Evolutionary conservation across 2,113 vertebrate species (phyloP).

Genomic region (Eublepharis macularius): DNA sequence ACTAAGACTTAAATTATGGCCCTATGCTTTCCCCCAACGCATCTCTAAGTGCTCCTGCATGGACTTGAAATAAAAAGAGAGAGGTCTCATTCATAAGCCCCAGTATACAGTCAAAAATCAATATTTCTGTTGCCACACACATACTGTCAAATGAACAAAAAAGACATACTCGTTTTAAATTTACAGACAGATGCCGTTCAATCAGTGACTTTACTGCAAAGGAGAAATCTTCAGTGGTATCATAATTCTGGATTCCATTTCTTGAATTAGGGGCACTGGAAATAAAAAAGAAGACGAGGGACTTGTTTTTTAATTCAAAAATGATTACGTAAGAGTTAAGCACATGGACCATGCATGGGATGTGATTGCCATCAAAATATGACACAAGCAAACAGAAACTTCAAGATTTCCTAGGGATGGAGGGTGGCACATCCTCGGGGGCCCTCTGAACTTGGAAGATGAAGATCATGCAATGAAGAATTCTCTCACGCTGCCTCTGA

Average conservation of each 20-base stretch:
- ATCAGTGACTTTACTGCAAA: slow-evolving; percentile 80
- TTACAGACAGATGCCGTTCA: slow-evolving; percentile 62
- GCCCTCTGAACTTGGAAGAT: neutral
- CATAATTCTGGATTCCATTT: slow-evolving; percentile 99
- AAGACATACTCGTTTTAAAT: slow-evolving; percentile 65
- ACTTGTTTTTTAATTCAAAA: neutral
- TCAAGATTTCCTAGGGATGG: neutral
- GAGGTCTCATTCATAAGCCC: slow-evolving; percentile 71
- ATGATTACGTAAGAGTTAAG: neutral
- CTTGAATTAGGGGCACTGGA: slow-evolving; percentile 96
- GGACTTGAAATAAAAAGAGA: slow-evolving; percentile 72
- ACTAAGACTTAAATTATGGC: slow-evolving; percentile 25
- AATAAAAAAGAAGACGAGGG: slow-evolving; percentile 16
- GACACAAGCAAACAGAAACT: neutral
- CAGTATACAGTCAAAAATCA: slow-evolving; percentile 65
- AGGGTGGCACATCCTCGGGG: too few relatives aligned
- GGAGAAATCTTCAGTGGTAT: slow-evolving; percentile 94
- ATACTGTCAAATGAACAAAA: slow-evolving; percentile 68
- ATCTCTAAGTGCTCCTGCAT: slow-evolving; percentile 37
- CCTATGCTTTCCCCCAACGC: neutral
- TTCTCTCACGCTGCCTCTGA: neutral
- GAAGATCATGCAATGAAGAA: neutral
- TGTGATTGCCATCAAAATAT: neutral
- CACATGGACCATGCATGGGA: neutral
- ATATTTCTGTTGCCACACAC: slow-evolving; percentile 68